A percentile compares a stretch with the other conserved stretches of the same genome.
These are phyloP conservation scores for Stichopus chloronotus DNA, from an alignment of 35 echinoderm and acorn worm genomes.

Conservation along the genomic window DNA sequence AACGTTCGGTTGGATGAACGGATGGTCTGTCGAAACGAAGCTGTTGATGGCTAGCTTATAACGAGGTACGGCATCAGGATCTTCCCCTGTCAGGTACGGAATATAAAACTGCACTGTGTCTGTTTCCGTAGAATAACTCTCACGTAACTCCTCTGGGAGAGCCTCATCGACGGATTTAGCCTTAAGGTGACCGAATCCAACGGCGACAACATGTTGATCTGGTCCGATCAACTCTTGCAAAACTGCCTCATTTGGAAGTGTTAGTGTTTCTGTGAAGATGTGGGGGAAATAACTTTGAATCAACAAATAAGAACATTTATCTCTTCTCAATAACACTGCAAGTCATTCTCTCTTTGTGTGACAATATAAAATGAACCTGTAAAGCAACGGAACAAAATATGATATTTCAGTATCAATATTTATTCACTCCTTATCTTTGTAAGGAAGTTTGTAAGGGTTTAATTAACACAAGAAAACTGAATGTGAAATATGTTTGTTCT, in stretches of 20 bases:
- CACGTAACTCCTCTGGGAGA: background rate
- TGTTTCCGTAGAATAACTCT: background rate
- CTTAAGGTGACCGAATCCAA: background rate
- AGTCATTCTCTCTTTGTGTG: too few species aligned
- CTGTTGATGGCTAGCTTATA: background rate
- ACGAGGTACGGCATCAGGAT: background rate
- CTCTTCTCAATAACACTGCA: too few species aligned
- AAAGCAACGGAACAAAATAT: too few species aligned
- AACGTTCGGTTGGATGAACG: conserved; percentile 11
- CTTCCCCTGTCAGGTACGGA: conserved; percentile 15
- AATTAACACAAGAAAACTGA: too few species aligned
- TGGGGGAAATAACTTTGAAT: too few species aligned
- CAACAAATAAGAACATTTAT: too few species aligned
- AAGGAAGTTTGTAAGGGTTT: too few species aligned
- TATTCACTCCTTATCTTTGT: too few species aligned
- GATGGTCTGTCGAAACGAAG: background rate
- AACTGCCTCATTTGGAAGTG: background rate
- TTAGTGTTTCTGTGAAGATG: background rate
- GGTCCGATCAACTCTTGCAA: background rate
- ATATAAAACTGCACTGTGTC: conserved; percentile 36
- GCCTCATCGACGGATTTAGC: background rate
- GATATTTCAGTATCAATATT: too few species aligned
- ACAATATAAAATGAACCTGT: too few species aligned
- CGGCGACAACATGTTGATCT: conserved; percentile 5
- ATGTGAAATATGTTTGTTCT: too few species aligned